Base-by-base conservation (phyloP, 2,888 invertebrate species). In the Orchesellides sinensis region DNA sequence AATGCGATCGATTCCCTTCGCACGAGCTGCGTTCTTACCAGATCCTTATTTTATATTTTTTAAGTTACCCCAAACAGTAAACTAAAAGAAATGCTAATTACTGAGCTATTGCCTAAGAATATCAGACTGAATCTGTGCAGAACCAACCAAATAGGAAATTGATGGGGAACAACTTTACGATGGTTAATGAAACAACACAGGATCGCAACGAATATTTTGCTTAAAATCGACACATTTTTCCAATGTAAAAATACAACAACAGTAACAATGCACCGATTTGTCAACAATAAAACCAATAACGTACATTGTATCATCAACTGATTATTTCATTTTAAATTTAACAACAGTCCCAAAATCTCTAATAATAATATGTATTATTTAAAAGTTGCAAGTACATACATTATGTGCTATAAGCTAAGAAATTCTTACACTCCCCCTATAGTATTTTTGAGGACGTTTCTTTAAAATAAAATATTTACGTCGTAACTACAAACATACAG, bases 311-410 rank as follows among this genome's bases (percentile, higher is more conserved):
- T 40, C 19, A 14, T 52, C 19, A 21, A 47, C 17, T 49, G n/a
- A 32, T 47, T 54, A 8, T 61, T 1, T 3, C 27, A 19, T 65
- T 32, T n/a, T 68, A 77, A 77, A 56, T 77, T 77, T 40, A 59
- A 72, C 72, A 79, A 79, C 79, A 79, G 79, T 79, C 79, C 79
- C 70, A 79, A 79, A 72, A 79, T 79, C 72, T 79, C 72, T 70
- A 79, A 47, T 40, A 79, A 66, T 21, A 12, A 54, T 65, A 47
- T n/a, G n/a, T n/a, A n/a, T 40, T 61, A 49, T 61, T 73, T 61
- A 75, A 35, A 66, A 68, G 56, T 68, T 68, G 68, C 54, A 77
- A 66, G 66, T 65, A 56, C 54, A 32, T 75, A 40, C 10, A 49
- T 23, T 25, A 69, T 45, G n/a, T 69, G 52, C 35, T 69, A 52